These are phyloP conservation scores for Drosophila burlai DNA, from an alignment of 1,140 invertebrate genomes.

Conservation along the genomic window DNA sequence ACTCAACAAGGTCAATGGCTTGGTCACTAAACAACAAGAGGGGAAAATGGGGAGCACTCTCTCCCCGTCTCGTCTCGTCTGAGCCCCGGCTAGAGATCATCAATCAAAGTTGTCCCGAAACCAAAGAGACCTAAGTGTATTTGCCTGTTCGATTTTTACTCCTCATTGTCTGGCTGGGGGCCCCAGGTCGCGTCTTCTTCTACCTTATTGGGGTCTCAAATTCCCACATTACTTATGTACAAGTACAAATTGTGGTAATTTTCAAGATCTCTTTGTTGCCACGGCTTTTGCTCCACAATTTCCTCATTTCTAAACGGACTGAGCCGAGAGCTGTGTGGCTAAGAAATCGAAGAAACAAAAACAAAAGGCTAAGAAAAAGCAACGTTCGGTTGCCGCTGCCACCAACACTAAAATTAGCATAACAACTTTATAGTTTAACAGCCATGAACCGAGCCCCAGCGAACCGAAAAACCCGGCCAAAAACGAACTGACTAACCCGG, in stretches of 20 bases:
- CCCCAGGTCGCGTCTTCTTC: slow-evolving; percentile 3
- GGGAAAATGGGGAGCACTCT: background rate
- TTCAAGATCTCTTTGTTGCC: slow-evolving; percentile 80
- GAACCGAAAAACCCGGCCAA: slow-evolving; percentile 36
- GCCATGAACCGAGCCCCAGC: slow-evolving; percentile 41
- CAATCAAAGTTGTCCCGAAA: slow-evolving; percentile 71
- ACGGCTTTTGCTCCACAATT: slow-evolving; percentile 68
- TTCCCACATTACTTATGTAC: slow-evolving; percentile 84
- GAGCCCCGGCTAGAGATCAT: slow-evolving; percentile 62
- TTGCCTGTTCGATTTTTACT: slow-evolving; percentile 72
- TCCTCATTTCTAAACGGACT: slow-evolving; percentile 75
- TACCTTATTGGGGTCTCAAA: slow-evolving; percentile 40
- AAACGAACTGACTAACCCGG: slow-evolving; percentile 34
- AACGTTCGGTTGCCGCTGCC: slow-evolving; percentile 39
- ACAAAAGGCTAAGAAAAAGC: slow-evolving; percentile 18
- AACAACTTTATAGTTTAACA: slow-evolving; percentile 85
- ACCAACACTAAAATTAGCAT: slow-evolving; percentile 85
- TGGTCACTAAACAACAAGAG: slow-evolving; percentile 37
- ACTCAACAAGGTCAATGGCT: slow-evolving; percentile 79
- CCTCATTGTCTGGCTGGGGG: slow-evolving; percentile 31
- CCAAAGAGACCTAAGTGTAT: slow-evolving; percentile 61
- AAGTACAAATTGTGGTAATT: slow-evolving; percentile 84
- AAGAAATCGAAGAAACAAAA: slow-evolving; percentile 30
- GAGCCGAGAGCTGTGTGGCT: slow-evolving; percentile 6
- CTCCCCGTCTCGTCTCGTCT: background rate